Evolutionary conservation across 2,888 invertebrate genomes (phyloP), one percentile per base, ranked within the genome.

Genomic region (Dryococelus australis): DNA sequence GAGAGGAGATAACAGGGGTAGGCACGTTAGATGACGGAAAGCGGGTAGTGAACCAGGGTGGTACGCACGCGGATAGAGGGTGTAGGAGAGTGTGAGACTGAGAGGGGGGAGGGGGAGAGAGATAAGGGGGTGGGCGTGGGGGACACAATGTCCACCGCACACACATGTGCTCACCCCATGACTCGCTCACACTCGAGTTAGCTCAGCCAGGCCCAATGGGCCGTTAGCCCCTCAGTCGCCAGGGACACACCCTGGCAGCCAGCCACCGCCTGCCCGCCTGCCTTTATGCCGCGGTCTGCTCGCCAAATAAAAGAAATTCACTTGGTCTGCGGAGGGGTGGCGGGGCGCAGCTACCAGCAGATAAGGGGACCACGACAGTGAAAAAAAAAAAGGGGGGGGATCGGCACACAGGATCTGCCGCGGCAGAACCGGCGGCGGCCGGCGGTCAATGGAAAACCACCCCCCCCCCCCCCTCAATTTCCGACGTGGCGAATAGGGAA

Each of bases 121-220:
- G n/a, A 8, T 8, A 65, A n/a, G n/a, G 65, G 65, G 24, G 65
- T 8, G 35, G 35, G 35, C 35, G 35, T 35, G 35, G 35, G 35
- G 35, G 51, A 20, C 51, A 51, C 51, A 65, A 65, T 65, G 65
- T 65, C 65, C 65, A 24, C 47, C 47, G 47, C 47, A 47, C 47
- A 47, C 16, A 47, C 47, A 16, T 20, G 24, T 3, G n/a, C 6
- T 20, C 20, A 10, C n/a, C 2, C n/a, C n/a, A 9, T 24, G 65
- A 16, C 83, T 83, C 24, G 83, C 35, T 83, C 83, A 35, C 83
- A 35, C 83, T 27, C 83, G 83, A 43, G 35, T 43, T 27, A 35
- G 83, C 43, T 10, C 83, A 83, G 83, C 83, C 83, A 20, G 83
- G 35, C 83, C 83, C 43, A 83, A 83, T 83, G 43, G 28, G 20